These are phyloP conservation scores for Orthochromis indermauri DNA, from an alignment of 2,113 vertebrate genomes.

Conservation along the genomic window DNA sequence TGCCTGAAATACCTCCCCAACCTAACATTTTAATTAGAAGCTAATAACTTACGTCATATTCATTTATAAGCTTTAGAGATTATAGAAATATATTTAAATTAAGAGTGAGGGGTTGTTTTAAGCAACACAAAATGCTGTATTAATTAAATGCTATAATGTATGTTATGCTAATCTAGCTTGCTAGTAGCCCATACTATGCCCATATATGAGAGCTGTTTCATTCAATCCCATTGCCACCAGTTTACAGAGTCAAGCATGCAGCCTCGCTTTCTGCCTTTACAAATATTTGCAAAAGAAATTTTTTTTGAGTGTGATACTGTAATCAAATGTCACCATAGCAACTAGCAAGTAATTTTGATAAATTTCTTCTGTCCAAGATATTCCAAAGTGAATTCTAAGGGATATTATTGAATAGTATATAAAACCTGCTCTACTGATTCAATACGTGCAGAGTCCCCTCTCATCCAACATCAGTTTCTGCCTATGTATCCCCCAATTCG, in stretches of 20 bases:
- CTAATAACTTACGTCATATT: accelerated
- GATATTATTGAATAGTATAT: neutral
- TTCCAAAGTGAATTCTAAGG: neutral
- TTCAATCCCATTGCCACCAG: neutral
- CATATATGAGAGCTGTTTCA: neutral
- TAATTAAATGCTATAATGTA: neutral
- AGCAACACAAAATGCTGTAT: neutral
- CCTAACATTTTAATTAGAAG: neutral
- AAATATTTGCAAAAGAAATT: accelerated
- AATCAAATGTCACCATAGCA: neutral
- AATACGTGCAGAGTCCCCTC: neutral
- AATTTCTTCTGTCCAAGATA: neutral
- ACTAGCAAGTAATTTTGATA: neutral
- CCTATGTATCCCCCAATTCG: accelerated
- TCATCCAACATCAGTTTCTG: neutral
- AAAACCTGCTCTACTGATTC: neutral
- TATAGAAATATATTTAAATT: neutral
- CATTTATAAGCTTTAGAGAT: neutral
- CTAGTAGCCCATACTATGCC: neutral
- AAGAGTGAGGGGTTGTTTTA: neutral
- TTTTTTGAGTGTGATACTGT: neutral
- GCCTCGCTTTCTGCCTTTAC: neutral
- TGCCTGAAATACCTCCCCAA: neutral
- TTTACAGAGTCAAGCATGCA: neutral
- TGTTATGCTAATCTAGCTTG: neutral